Evolutionary conservation across 2,797 vertebrate species (phyloP), one percentile per base, ranked within the genome.

Genomic region (Poeciliopsis presidionis): DNA sequence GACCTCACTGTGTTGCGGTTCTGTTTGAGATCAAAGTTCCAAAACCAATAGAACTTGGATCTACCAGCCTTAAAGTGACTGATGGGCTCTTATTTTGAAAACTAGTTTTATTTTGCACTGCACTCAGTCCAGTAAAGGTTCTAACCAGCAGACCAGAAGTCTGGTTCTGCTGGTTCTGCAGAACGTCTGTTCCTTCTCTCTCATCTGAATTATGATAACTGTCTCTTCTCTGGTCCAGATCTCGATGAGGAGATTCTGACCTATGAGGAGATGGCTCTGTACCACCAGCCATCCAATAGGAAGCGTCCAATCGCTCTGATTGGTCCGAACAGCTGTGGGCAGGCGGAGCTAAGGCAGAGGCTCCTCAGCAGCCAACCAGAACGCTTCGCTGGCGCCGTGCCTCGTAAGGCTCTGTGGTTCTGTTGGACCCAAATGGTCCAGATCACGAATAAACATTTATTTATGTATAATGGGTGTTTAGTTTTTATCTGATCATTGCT

Each of bases 231-330:
- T 74, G 46, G 2, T 63, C 46, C 85, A 99, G 98, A 99, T 91
- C 95, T 96, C 30, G 98, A 99, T 89, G 98, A 99, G 78, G 98
- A 99, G 84, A 96, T 99, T 84, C 93, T 99, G 88, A 99, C 98
- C 71, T 99, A 99, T 0, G 98, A 99, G 90, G 98, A 99, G 93
- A 99, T 99, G 98, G 98, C 97, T 8, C 95, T 99, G 75, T 99
- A 99, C 91, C 98, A 99, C 89, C 98, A 99, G 80, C 98, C 98
- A 73, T 97, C 98, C 85, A 99, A 98, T 81, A 95, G 98, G 82
- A 99, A 99, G 81, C 94, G 98, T 30, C 98, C 98, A 0, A 98
- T 99, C 0, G 97, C 97, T 47, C 93, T 99, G 76, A 98, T 99
- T 0, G 97, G 98, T 30, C 97, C 98, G 1, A 95, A 95, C 78